Percentiles rank a stretch among this genome's conserved stretches.
These are phyloP conservation scores for Leptopilina drosophilae DNA, from an alignment of 2,888 invertebrate genomes.

Conservation along the genomic window DNA sequence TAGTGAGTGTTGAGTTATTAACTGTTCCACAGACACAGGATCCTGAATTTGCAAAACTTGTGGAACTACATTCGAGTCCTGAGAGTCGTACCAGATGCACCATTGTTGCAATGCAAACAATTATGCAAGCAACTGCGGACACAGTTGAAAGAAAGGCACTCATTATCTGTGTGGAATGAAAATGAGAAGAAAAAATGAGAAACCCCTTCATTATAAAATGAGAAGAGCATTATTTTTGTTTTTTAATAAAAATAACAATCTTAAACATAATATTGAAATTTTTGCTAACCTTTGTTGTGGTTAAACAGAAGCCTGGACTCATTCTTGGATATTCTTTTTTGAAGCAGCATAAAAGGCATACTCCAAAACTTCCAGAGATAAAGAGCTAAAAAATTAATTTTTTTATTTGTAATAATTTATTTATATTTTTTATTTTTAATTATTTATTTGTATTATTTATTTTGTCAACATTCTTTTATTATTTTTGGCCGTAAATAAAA, in stretches of 20 bases:
- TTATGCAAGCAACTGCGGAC: slow-evolving; percentile 63
- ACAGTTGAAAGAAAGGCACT: slow-evolving; percentile 64
- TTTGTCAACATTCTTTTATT: no score
- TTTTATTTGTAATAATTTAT: neutral
- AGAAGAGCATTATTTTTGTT: neutral
- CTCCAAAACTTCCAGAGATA: slow-evolving; percentile 71
- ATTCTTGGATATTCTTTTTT: slow-evolving; percentile 70
- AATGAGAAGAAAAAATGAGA: neutral
- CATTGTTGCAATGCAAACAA: slow-evolving; percentile 66
- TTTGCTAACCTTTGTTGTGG: slow-evolving; percentile 65
- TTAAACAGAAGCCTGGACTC: slow-evolving; percentile 68
- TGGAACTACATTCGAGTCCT: slow-evolving; percentile 69
- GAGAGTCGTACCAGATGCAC: slow-evolving; percentile 67
- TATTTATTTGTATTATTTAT: no score
- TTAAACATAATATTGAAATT: neutral
- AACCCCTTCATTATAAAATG: neutral
- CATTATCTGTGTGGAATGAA: slow-evolving; percentile 57
- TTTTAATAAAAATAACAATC: slow-evolving; percentile 2
- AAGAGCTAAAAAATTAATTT: slow-evolving; percentile 61
- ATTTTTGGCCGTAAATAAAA: no score
- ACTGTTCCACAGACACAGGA: slow-evolving; percentile 69
- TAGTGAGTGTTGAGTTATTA: slow-evolving; percentile 48
- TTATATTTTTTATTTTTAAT: neutral
- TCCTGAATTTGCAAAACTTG: slow-evolving; percentile 63
- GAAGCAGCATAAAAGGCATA: slow-evolving; percentile 71